Evolutionary conservation across 2,888 invertebrate genomes (phyloP).

Genomic region (Sesia apiformis): DNA sequence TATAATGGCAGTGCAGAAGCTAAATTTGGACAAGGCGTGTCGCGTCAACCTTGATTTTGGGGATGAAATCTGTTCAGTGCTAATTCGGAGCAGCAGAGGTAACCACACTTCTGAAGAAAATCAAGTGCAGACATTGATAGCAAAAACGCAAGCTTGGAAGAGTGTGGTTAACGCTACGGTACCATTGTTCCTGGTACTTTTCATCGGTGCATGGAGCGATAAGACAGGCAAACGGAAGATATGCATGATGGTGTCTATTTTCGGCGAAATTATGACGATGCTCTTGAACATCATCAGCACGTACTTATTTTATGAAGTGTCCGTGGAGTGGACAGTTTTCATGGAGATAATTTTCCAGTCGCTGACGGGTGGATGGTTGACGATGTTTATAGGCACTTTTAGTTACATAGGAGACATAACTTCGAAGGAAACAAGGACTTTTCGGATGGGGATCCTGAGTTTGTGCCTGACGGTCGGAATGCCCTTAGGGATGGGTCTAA

Average conservation of each 20-base stretch:
- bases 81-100: conserved; percentile 79
- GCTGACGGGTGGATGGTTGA: conserved; percentile 72
- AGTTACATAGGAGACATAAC: conserved; percentile 77
- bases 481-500: conserved; percentile 60
- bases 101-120: conserved; percentile 79
- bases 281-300: conserved; percentile 68
- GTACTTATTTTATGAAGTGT: conserved; percentile 69
- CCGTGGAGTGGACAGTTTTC: conserved; percentile 68
- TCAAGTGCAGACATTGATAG: conserved; percentile 76
- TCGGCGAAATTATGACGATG: conserved; percentile 70
- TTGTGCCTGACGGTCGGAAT: conserved; percentile 67
- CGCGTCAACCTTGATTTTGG: conserved; percentile 83
- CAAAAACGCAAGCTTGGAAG: conserved; percentile 71
- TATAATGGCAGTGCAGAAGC: conserved; percentile 85
- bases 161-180: conserved; percentile 69
- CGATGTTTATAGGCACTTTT: conserved; percentile 73
- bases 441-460: conserved; percentile 72
- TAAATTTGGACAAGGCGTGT: conserved; percentile 90
- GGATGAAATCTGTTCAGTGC: conserved; percentile 80
- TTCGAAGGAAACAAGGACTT: conserved; percentile 70
- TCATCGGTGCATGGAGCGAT: conserved; percentile 79
- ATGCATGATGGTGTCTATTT: conserved; percentile 73
- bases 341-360: conserved; percentile 70
- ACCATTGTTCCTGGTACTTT: conserved; percentile 70
- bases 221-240: conserved; percentile 73